These are phyloP conservation scores for Nicator chloris DNA, from an alignment of 2,113 vertebrate genomes.

Conservation along the genomic window DNA sequence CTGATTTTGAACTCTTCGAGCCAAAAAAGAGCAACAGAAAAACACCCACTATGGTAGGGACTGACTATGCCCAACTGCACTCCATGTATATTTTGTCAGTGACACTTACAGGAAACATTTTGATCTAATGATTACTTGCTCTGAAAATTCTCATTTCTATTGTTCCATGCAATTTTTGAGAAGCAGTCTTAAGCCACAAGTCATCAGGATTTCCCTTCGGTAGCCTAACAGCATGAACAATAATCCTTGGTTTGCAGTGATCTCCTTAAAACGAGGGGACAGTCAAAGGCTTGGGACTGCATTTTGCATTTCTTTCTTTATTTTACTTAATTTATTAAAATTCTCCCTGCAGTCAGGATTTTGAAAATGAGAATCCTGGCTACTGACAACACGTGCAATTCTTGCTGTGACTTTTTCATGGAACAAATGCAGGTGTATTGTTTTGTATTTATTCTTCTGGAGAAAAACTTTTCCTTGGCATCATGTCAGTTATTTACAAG, in stretches of 20 bases:
- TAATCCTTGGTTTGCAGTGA: neutral
- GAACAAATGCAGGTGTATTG: neutral
- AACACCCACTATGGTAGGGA: neutral
- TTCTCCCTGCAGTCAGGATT: neutral
- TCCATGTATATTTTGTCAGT: neutral
- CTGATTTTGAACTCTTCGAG: neutral
- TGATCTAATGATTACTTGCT: neutral
- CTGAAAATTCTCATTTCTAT: neutral
- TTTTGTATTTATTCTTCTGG: slow-evolving; percentile 2
- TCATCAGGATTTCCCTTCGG: neutral
- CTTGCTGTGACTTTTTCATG: neutral
- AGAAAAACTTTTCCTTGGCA: slow-evolving; percentile 19
- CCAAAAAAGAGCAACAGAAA: neutral
- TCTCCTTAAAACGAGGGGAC: neutral
- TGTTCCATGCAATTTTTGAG: neutral
- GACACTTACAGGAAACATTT: neutral
- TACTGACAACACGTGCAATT: neutral
- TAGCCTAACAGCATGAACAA: neutral
- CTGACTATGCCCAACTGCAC: neutral
- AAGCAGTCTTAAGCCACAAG: neutral
- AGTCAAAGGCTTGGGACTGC: neutral
- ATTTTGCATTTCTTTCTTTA: neutral
- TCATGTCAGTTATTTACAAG: neutral
- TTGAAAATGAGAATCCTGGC: neutral
- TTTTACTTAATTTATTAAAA: neutral